Conservation (phyloP, 2,113 vertebrate genomes). For the Reinhardtius hippoglossoides region DNA sequence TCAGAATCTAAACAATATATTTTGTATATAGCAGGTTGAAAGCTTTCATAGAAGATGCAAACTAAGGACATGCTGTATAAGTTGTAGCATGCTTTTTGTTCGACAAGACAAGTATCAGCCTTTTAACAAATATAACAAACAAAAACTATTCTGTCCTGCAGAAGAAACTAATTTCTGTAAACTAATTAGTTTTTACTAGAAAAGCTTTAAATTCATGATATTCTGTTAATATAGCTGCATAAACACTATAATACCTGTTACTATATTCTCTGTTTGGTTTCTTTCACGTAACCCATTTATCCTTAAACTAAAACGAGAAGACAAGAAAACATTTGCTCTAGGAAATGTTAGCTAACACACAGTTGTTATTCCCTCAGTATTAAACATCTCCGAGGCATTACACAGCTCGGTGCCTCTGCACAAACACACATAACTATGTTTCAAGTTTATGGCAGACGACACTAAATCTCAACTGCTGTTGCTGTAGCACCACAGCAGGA, state of each 20-base stretch:
- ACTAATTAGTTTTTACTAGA: too few relatives aligned
- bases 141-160: background rate
- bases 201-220: background rate
- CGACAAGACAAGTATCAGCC: background rate
- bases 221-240: background rate
- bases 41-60: background rate
- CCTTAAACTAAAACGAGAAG: background rate
- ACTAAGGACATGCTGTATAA: background rate
- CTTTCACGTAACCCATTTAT: background rate
- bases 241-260: background rate
- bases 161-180: background rate
- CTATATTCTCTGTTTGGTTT: background rate
- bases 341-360: background rate
- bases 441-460: constrained; percentile 28
- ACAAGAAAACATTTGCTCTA: background rate
- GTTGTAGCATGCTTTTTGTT: background rate
- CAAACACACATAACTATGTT: constrained; percentile 17
- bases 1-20: background rate
- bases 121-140: background rate
- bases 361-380: constrained; percentile 1
- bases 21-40: background rate
- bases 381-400: constrained; percentile 9
- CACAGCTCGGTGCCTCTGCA: constrained; percentile 16
- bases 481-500: constrained; percentile 4
- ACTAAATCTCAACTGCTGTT: constrained; percentile 28